Evolutionary conservation across 1,140 invertebrate genomes (phyloP).

Genomic region (Drosophila subobscura): DNA sequence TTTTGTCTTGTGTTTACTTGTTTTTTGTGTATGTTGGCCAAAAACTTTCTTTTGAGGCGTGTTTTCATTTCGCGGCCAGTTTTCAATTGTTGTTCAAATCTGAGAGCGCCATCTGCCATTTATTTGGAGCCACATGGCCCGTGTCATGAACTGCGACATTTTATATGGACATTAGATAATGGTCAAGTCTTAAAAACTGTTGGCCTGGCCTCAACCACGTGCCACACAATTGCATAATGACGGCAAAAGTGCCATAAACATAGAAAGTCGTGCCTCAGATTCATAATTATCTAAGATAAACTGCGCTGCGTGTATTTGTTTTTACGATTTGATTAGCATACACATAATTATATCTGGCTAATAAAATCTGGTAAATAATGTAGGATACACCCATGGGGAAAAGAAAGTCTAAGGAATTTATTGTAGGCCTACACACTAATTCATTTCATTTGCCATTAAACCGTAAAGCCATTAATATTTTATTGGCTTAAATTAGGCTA

Average conservation of each 20-base stretch:
- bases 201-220: conserved; percentile 28
- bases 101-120: conserved; percentile 47
- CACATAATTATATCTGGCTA: conserved; percentile 4
- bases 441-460: conserved; percentile 7
- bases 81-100: conserved; percentile 43
- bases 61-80: conserved; percentile 38
- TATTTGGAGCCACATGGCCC: conserved; percentile 18
- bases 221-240: conserved; percentile 49
- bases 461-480: conserved; percentile 22
- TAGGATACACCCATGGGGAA: conserved; percentile 19
- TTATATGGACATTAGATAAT: conserved; percentile 67
- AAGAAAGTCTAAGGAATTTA: conserved; percentile 29
- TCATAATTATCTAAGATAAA: conserved; percentile 30
- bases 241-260: conserved; percentile 1
- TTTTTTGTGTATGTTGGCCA: conserved; percentile 25
- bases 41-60: conserved; percentile 72
- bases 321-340: conserved; percentile 13
- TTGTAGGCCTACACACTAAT: conserved; percentile 16
- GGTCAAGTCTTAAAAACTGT: conserved; percentile 15
- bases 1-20: conserved; percentile 22
- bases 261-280: conserved; percentile 40
- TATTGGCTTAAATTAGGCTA: conserved; percentile 7
- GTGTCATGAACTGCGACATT: conserved; percentile 72
- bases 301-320: not conserved
- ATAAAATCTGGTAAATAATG: conserved; percentile 23